phyloP scores from a whole-genome alignment of 2,888 invertebrate species.

The Leptinotarsa haldemani region DNA sequence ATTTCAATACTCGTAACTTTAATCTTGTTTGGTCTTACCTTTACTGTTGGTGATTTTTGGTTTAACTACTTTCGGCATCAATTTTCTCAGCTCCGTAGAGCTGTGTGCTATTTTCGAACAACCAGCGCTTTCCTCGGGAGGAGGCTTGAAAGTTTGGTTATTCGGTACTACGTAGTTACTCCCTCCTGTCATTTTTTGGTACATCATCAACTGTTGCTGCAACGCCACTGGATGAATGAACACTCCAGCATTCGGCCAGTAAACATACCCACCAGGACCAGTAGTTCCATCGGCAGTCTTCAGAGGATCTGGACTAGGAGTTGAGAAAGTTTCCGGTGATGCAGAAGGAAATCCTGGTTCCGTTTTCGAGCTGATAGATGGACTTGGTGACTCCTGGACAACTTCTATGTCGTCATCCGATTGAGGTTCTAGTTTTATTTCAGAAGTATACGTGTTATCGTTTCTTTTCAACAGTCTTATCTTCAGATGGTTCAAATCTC shows the following conservation, averaged over 20 bases:
- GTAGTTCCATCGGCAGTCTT: constrained; percentile 64
- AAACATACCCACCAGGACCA: constrained; percentile 70
- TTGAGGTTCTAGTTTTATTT: constrained; percentile 72
- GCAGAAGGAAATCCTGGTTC: constrained; percentile 50
- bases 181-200: constrained; percentile 77
- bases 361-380: constrained; percentile 50
- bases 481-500: constrained; percentile 79
- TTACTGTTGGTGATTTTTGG: constrained; percentile 43
- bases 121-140: constrained; percentile 45
- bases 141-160: constrained; percentile 56
- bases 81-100: constrained; percentile 61
- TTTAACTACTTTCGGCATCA: constrained; percentile 58
- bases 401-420: constrained; percentile 69
- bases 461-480: constrained; percentile 72
- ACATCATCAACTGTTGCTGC: constrained; percentile 79
- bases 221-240: constrained; percentile 81
- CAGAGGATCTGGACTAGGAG: constrained; percentile 66
- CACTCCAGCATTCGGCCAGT: constrained; percentile 78
- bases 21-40: constrained; percentile 29
- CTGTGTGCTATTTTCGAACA: constrained; percentile 40
- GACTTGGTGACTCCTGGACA: constrained; percentile 59
- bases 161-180: constrained; percentile 60
- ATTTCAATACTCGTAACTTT: too few species aligned
- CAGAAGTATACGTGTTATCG: constrained; percentile 73
- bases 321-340: constrained; percentile 61